These are phyloP conservation scores for Sylvilagus floridanus DNA, from an alignment of 2,797 vertebrate species.

Conservation along the genomic window DNA sequence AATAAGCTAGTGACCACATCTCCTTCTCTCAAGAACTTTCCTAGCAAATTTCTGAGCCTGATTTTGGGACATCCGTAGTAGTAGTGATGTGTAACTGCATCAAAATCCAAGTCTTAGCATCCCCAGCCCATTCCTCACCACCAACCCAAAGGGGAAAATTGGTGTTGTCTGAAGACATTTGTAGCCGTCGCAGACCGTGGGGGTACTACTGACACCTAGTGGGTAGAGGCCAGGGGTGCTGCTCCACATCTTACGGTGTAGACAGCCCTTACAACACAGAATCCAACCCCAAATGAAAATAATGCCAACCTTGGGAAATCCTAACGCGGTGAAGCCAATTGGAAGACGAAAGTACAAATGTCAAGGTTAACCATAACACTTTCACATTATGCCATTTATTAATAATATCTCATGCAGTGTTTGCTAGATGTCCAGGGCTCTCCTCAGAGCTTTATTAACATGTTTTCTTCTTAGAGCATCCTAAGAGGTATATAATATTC, in stretches of 20 bases:
- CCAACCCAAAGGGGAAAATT: background rate
- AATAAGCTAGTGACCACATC: background rate
- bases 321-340: background rate
- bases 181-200: background rate
- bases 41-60: constrained; percentile 22
- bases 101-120: background rate
- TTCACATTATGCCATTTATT: background rate
- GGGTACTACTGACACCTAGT: constrained; percentile 65
- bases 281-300: background rate
- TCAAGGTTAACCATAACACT: background rate
- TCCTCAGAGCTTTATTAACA: background rate
- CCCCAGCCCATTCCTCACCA: too few species aligned
- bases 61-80: background rate
- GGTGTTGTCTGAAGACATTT: background rate
- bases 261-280: background rate
- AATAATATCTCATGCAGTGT: background rate
- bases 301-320: background rate
- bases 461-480: background rate
- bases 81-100: background rate
- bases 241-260: background rate
- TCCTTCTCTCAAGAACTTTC: background rate
- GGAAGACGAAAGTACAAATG: constrained; percentile 13
- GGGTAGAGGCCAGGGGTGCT: constrained; percentile 54
- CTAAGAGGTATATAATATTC: background rate
- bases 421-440: background rate